These are phyloP conservation scores for Asarcornis scutulata DNA, from an alignment of 2,113 vertebrate species.

Conservation along the genomic window DNA sequence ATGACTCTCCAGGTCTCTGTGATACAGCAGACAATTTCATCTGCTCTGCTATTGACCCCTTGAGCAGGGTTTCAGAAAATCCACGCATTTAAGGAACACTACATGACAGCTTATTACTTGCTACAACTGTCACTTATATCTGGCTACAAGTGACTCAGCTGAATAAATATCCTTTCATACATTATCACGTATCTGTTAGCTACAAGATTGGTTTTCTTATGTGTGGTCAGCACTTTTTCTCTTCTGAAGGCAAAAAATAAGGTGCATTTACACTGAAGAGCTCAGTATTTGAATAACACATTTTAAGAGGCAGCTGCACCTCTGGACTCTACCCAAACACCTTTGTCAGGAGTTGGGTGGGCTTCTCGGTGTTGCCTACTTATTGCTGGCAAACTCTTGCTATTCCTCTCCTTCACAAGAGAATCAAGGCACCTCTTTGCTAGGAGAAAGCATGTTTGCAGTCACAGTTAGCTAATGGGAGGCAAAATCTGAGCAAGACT, in stretches of 20 bases:
- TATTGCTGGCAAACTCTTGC: neutral
- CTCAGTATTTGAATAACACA: neutral
- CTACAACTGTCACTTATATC: conserved; percentile 43
- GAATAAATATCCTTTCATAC: neutral
- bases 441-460: neutral
- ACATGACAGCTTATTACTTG: conserved; percentile 58
- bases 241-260: neutral
- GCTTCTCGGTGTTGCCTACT: neutral
- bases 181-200: neutral
- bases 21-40: conserved; percentile 37
- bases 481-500: neutral
- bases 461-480: neutral
- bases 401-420: neutral
- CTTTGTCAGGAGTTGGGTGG: neutral
- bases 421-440: neutral
- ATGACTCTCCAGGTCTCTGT: neutral
- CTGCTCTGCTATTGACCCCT: conserved; percentile 37
- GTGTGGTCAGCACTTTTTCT: conserved; percentile 18
- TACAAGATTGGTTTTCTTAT: neutral
- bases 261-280: neutral
- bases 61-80: conserved; percentile 51
- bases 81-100: conserved; percentile 59
- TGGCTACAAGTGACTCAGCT: conserved; percentile 63
- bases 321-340: neutral
- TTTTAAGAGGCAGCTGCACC: neutral